These are phyloP conservation scores for Pherbina coryleti DNA, from an alignment of 2,888 invertebrate genomes.

Conservation along the genomic window DNA sequence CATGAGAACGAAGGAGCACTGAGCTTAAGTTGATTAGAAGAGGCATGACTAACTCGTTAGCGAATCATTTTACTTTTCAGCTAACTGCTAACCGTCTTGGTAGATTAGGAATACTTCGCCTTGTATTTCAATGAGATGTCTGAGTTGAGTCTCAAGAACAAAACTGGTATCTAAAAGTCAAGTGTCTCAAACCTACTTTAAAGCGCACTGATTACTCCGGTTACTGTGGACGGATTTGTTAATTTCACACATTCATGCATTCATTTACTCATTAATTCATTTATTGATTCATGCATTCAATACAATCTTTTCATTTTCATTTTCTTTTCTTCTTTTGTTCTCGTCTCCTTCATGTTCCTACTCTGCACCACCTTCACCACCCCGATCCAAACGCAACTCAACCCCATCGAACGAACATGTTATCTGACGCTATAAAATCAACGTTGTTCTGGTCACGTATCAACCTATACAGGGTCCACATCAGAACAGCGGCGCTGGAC, in stretches of 20 bases:
- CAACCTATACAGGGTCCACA: constrained; percentile 59
- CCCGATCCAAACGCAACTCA: constrained; percentile 16
- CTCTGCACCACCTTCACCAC: constrained; percentile 27
- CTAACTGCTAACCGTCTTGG: constrained; percentile 19
- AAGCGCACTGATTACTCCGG: not conserved
- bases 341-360: constrained; percentile 29
- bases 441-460: too few species aligned
- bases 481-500: constrained; percentile 55
- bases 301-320: constrained; percentile 39
- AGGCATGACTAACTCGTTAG: constrained; percentile 49
- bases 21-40: not conserved
- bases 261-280: constrained; percentile 33
- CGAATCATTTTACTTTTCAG: constrained; percentile 55
- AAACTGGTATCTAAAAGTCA: not conserved
- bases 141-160: not conserved
- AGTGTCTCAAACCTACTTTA: not conserved
- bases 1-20: not conserved
- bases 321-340: constrained; percentile 36
- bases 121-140: not conserved
- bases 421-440: not conserved
- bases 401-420: constrained; percentile 9
- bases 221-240: not conserved
- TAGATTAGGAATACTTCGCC: not conserved
- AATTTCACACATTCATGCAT: constrained; percentile 30
- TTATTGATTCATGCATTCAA: constrained; percentile 29